Evolutionary conservation across 2,113 vertebrate species (phyloP).

Genomic region (Paralichthys olivaceus): DNA sequence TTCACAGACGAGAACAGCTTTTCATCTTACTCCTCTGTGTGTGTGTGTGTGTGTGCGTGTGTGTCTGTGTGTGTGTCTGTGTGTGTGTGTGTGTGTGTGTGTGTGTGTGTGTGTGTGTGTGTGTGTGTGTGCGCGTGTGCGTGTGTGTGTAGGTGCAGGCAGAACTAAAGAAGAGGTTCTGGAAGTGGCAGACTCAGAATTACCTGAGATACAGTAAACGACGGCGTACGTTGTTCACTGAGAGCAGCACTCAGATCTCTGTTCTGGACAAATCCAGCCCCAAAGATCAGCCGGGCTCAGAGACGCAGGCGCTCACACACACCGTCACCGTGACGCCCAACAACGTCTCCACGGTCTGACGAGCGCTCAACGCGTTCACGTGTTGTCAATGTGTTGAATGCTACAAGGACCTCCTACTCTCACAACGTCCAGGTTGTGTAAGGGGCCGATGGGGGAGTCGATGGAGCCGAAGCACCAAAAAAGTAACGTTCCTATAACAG

Average conservation of each 20-base stretch:
- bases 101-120: neutral
- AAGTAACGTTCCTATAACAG: too few relatives aligned
- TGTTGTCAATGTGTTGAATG: neutral
- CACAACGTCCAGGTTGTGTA: neutral
- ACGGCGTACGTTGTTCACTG: slow-evolving; percentile 78
- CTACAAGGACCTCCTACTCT: too few relatives aligned
- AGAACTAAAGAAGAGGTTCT: slow-evolving; percentile 84
- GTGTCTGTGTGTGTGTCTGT: too few relatives aligned
- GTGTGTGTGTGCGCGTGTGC: slow-evolving; percentile 1
- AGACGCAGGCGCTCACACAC: slow-evolving; percentile 10
- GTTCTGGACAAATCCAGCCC: slow-evolving; percentile 85
- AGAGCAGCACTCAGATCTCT: slow-evolving; percentile 86
- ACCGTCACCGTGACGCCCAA: slow-evolving; percentile 14
- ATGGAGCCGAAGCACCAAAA: too few relatives aligned
- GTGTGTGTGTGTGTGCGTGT: too few relatives aligned
- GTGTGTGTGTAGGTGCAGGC: slow-evolving; percentile 78
- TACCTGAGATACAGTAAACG: slow-evolving; percentile 80
- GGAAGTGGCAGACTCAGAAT: slow-evolving; percentile 81
- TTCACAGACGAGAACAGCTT: too few relatives aligned
- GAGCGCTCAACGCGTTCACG: rapidly evolving
- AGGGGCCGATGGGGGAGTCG: too few relatives aligned
- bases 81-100: too few relatives aligned
- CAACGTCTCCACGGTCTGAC: slow-evolving; percentile 53
- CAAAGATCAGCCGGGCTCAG: slow-evolving; percentile 57
- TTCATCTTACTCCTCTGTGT: too few relatives aligned